phyloP scores from a whole-genome alignment of 2,888 invertebrate genomes.

The Rhingia campestris region DNA sequence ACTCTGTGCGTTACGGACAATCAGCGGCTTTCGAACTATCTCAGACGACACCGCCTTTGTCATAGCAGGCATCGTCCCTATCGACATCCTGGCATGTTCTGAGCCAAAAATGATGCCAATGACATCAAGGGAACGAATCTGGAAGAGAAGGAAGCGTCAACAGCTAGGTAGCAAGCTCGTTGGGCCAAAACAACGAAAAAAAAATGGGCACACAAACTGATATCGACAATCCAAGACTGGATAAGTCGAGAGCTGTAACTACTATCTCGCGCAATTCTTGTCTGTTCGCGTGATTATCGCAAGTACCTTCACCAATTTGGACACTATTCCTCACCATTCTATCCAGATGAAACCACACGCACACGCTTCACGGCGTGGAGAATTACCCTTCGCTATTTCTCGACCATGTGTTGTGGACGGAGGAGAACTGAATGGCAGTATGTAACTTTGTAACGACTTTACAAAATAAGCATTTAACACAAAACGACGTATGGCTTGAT shows the following conservation, averaged over 20 bases:
- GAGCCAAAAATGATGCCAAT: not conserved
- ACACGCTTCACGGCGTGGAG: no score
- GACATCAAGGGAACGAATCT: not conserved
- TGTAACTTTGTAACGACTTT: no score
- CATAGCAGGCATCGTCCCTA: not conserved
- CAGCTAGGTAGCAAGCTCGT: not conserved
- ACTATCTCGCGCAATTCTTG: not conserved
- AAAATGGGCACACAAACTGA: not conserved
- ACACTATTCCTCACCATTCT: not conserved
- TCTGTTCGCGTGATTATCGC: no score
- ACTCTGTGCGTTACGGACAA: not conserved
- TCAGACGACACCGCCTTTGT: not conserved
- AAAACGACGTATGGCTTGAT: no score
- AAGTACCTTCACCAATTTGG: constrained; percentile 9
- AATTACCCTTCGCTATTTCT: no score
- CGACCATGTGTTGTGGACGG: no score
- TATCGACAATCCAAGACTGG: not conserved
- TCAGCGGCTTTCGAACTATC: not conserved
- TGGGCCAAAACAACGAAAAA: not conserved
- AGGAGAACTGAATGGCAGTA: no score
- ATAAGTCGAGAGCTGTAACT: not conserved
- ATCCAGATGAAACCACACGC: no score
- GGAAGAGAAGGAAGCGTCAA: not conserved
- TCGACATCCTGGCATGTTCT: not conserved
- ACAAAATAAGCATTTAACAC: no score